Evolutionary conservation across 2,797 vertebrate genomes (phyloP).

Genomic region (Diplodus puntazzo): DNA sequence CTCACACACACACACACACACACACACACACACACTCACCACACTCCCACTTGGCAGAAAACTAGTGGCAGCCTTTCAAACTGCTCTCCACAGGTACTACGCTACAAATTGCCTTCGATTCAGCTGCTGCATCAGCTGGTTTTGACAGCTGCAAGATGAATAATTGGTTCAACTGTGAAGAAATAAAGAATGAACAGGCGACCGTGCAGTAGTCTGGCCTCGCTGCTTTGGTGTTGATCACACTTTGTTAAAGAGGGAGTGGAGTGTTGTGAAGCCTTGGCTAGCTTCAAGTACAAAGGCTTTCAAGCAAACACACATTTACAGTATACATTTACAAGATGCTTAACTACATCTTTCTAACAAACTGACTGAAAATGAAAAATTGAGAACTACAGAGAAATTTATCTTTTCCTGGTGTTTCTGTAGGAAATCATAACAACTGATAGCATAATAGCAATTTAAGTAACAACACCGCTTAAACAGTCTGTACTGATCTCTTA

Average conservation of each 20-base stretch:
- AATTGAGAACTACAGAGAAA: neutral
- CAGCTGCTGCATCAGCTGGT: conserved; percentile 78
- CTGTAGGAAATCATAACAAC: neutral
- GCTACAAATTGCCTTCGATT: conserved; percentile 78
- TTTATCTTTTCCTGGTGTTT: neutral
- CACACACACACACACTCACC: neutral
- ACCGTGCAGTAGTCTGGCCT: conserved; percentile 35
- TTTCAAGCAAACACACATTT: neutral
- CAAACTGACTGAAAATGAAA: neutral
- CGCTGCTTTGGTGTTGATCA: conserved; percentile 55
- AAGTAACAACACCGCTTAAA: neutral
- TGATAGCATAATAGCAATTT: neutral
- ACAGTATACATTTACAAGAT: neutral
- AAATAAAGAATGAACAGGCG: conserved; percentile 68
- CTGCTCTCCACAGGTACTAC: conserved; percentile 74
- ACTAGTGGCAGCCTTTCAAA: conserved; percentile 73
- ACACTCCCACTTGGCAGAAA: conserved; percentile 61
- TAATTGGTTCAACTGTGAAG: conserved; percentile 78
- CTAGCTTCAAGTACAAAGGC: neutral
- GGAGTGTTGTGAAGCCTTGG: neutral
- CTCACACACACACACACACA: conserved; percentile 22
- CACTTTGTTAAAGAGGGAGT: conserved; percentile 20
- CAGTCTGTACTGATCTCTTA: neutral
- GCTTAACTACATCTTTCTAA: neutral
- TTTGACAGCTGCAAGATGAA: conserved; percentile 73